Evolutionary conservation across 1,140 invertebrate genomes (phyloP), one percentile per base, ranked within the genome.

Genomic region (Ridgeia piscesae): DNA sequence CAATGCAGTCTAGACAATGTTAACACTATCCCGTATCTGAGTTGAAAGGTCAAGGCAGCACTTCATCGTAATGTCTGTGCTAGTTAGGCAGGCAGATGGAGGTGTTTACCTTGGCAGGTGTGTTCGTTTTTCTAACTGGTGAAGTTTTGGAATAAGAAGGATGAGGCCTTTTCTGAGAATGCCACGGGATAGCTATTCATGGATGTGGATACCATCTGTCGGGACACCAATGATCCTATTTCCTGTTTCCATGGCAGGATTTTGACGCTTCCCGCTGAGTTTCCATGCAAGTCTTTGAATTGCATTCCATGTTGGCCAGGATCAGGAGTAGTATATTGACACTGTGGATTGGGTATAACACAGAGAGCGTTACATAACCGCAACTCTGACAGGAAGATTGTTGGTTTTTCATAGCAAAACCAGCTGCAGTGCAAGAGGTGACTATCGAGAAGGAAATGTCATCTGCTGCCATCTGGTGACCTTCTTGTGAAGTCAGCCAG

Each of bases 101-200:
- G 58, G 58, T 77, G 58, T 77, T 77, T 77, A 77, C 58, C 58
- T 77, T 77, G 58, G 58, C 58, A 77, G 58, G 58, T 77, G 58
- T 77, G 58, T 77, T 77, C 58, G 6, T 77, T 77, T 77, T 77
- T 77, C 17, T 31, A 77, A 77, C 58, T 77, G 2, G 58, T 77
- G 17, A 2, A 9, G 27, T 77, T 77, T 77, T 77, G 58, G 58
- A 77, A 21, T 77, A 77, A 77, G 58, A 77, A 77, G 58, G 58
- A 77, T 77, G 58, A 21, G 27, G 58, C 17, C 17, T 14, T 77
- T 77, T 77, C 58, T 77, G 58, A 77, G 58, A 77, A 77, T 77
- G 58, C 58, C 58, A 77, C 58, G 14, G 58, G 58, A 77, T 77
- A 77, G 58, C 58, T 77, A 77, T 77, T 77, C 58, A 77, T 77